Evolutionary conservation across 1,140 invertebrate species (phyloP).

Genomic region (Plectrocnemia conspersa): DNA sequence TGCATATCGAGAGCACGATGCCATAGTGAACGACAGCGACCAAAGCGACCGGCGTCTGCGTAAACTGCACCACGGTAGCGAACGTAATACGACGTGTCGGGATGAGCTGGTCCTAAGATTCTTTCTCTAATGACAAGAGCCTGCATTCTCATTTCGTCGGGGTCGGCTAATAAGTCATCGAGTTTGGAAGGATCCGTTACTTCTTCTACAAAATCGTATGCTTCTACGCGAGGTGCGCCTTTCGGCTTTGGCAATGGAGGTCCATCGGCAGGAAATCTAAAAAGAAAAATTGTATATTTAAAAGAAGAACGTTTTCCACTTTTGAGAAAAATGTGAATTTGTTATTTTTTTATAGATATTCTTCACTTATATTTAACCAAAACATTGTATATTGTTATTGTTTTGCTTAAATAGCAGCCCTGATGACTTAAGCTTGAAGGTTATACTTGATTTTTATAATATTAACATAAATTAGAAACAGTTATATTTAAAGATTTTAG

Average conservation of each 20-base stretch:
- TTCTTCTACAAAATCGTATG: slow-evolving; percentile 84
- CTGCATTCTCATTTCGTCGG: slow-evolving; percentile 95
- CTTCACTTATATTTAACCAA: not conserved
- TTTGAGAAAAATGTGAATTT: too few relatives aligned
- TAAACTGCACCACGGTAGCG: slow-evolving; percentile 90
- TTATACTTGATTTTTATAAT: too few relatives aligned
- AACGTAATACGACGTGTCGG: slow-evolving; percentile 94
- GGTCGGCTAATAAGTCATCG: slow-evolving; percentile 83
- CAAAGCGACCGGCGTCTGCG: slow-evolving; percentile 90
- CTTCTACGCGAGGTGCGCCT: slow-evolving; percentile 65
- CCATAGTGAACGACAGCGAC: slow-evolving; percentile 88
- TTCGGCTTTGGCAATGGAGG: slow-evolving; percentile 66
- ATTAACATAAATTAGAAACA: too few relatives aligned
- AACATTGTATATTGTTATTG: too few relatives aligned
- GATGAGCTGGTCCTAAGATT: slow-evolving; percentile 87
- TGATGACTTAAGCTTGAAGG: too few relatives aligned
- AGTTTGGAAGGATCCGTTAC: slow-evolving; percentile 72
- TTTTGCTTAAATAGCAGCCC: not conserved
- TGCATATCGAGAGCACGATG: slow-evolving; percentile 97
- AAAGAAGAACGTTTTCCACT: too few relatives aligned
- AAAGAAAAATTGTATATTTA: slow-evolving; percentile 36
- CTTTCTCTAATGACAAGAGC: slow-evolving; percentile 88
- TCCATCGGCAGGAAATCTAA: slow-evolving; percentile 54
- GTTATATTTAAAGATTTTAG: too few relatives aligned
- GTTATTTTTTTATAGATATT: too few relatives aligned